phyloP scores from a whole-genome alignment of 1,140 invertebrate species.

The Drosophila repleta region DNA sequence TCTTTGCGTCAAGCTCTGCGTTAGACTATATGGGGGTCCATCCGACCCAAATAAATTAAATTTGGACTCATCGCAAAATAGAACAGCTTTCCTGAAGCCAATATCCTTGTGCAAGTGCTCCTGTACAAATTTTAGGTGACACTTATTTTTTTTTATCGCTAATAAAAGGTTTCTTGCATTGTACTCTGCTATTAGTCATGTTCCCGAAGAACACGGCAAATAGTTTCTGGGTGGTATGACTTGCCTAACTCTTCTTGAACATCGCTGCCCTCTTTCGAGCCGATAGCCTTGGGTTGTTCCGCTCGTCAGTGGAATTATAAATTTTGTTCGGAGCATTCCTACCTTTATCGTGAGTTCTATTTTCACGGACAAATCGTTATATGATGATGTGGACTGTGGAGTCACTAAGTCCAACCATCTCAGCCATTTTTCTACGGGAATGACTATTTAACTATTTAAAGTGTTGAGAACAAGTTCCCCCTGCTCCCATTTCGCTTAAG shows the following conservation, averaged over 20 bases:
- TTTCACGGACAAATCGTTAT: constrained; percentile 24
- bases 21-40: too few species aligned
- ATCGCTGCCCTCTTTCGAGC: constrained; percentile 11
- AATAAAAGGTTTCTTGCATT: constrained; percentile 16
- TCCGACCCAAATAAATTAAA: neutral
- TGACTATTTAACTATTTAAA: constrained; percentile 19
- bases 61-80: neutral
- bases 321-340: too few species aligned
- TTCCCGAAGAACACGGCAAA: constrained; percentile 20
- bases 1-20: too few species aligned
- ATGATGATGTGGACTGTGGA: constrained; percentile 34
- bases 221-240: constrained; percentile 17
- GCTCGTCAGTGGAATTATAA: too few species aligned
- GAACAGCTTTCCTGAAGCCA: neutral
- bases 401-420: constrained; percentile 19
- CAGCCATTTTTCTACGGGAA: constrained; percentile 9
- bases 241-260: constrained; percentile 15
- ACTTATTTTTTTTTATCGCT: constrained; percentile 4
- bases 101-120: neutral
- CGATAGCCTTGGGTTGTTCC: too few species aligned
- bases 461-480: neutral
- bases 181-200: constrained; percentile 14
- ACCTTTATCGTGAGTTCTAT: too few species aligned
- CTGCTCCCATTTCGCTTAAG: too few species aligned
- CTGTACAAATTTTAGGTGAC: constrained; percentile 2